Conservation (phyloP, 2,797 vertebrate species). For the Smutsia gigantea region DNA sequence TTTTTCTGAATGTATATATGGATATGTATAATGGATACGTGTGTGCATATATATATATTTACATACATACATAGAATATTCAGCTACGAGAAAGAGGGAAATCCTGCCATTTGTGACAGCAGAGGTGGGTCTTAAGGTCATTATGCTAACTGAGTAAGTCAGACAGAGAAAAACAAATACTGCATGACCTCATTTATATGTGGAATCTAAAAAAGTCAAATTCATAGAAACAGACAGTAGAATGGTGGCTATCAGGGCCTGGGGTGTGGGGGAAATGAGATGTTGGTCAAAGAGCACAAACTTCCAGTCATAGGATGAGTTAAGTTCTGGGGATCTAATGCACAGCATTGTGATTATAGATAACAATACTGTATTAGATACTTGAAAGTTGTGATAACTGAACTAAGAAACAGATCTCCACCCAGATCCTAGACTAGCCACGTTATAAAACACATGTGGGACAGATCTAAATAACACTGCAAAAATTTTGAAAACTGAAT, state of each 20-base stretch:
- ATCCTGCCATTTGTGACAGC: too few relatives aligned
- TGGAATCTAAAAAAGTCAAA: too few relatives aligned
- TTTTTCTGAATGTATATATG: too few relatives aligned
- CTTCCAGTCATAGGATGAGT: background rate
- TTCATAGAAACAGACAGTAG: too few relatives aligned
- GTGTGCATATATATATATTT: too few relatives aligned
- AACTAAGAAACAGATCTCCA: constrained; percentile 4
- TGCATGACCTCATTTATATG: too few relatives aligned
- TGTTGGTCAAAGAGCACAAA: background rate
- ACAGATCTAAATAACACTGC: background rate
- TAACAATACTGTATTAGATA: background rate
- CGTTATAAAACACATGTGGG: background rate
- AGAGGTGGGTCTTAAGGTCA: too few relatives aligned
- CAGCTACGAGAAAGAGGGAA: too few relatives aligned
- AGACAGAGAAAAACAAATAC: too few relatives aligned
- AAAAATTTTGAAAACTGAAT: constrained; percentile 17
- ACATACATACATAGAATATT: too few relatives aligned
- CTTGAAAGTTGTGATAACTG: background rate
- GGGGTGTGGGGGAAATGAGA: background rate
- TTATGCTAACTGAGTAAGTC: too few relatives aligned
- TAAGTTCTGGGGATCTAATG: constrained; percentile 8
- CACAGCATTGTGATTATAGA: background rate
- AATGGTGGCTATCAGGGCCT: background rate
- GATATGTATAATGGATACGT: too few relatives aligned
- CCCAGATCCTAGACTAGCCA: background rate